Conservation (phyloP, 2,797 vertebrate genomes). For the Chromis chromis region DNA sequence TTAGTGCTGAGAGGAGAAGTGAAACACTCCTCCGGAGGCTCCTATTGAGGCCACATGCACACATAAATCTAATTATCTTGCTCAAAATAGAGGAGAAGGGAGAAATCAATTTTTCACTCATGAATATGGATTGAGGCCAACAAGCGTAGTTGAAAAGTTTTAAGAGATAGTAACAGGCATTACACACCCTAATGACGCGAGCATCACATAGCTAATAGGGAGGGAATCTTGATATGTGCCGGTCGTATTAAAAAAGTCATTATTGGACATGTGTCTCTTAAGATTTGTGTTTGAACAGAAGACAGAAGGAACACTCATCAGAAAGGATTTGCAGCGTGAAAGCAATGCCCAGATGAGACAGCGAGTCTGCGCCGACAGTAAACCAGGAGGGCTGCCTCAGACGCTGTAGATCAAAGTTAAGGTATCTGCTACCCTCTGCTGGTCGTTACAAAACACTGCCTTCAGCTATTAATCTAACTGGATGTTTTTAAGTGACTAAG, state of each 20-base stretch:
- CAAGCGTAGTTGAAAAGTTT: constrained; percentile 68
- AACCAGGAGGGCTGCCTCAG: background rate
- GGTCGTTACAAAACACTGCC: constrained; percentile 25
- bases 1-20: constrained; percentile 82
- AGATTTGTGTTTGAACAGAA: constrained; percentile 28
- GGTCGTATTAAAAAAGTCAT: constrained; percentile 21
- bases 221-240: constrained; percentile 13
- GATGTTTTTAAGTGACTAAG: too few species aligned
- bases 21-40: constrained; percentile 80
- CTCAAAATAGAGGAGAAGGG: constrained; percentile 82
- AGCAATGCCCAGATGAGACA: constrained; percentile 22
- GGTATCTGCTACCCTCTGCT: constrained; percentile 71
- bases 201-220: constrained; percentile 1
- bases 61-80: constrained; percentile 83
- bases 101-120: constrained; percentile 83
- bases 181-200: constrained; percentile 26
- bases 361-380: background rate
- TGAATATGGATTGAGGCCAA: constrained; percentile 80
- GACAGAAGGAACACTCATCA: background rate
- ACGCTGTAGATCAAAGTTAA: background rate
- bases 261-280: constrained; percentile 12
- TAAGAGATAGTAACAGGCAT: constrained; percentile 41
- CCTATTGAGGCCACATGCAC: constrained; percentile 78
- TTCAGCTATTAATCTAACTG: background rate
- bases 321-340: constrained; percentile 9